phyloP scores from a whole-genome alignment of 2,113 vertebrate species.

The Garra rufa region DNA sequence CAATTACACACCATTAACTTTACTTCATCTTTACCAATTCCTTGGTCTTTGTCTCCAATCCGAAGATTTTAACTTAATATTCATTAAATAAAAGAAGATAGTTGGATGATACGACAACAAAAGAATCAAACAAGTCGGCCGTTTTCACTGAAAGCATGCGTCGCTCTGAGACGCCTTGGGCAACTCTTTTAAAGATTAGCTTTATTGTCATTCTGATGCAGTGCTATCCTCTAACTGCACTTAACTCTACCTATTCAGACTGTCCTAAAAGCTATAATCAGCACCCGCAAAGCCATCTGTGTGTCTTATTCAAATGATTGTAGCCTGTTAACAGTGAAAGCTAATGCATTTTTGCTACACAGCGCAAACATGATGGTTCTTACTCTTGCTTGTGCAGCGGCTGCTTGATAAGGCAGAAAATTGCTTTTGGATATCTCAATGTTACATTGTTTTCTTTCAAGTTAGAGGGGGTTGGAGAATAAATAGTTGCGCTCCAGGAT shows the following conservation, averaged over 20 bases:
- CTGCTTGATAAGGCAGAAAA: constrained; percentile 59
- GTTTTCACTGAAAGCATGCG: background rate
- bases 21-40: constrained; percentile 8
- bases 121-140: background rate
- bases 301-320: constrained; percentile 46
- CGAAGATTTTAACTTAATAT: constrained; percentile 18
- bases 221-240: constrained; percentile 23
- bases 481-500: constrained; percentile 32
- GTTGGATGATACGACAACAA: constrained; percentile 1
- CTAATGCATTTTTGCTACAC: constrained; percentile 57
- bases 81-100: background rate
- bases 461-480: constrained; percentile 4
- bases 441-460: constrained; percentile 30
- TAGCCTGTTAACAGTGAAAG: constrained; percentile 45
- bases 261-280: constrained; percentile 48
- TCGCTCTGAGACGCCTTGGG: constrained; percentile 11
- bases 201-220: constrained; percentile 26
- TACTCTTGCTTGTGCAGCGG: constrained; percentile 25
- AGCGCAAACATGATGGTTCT: constrained; percentile 53
- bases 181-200: constrained; percentile 20
- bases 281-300: constrained; percentile 32
- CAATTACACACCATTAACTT: constrained; percentile 9
- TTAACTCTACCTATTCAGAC: constrained; percentile 13
- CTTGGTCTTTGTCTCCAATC: background rate
- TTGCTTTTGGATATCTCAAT: constrained; percentile 51